Evolutionary conservation across 2,797 vertebrate species (phyloP).

Genomic region (Rhadinocentrus ornatus): DNA sequence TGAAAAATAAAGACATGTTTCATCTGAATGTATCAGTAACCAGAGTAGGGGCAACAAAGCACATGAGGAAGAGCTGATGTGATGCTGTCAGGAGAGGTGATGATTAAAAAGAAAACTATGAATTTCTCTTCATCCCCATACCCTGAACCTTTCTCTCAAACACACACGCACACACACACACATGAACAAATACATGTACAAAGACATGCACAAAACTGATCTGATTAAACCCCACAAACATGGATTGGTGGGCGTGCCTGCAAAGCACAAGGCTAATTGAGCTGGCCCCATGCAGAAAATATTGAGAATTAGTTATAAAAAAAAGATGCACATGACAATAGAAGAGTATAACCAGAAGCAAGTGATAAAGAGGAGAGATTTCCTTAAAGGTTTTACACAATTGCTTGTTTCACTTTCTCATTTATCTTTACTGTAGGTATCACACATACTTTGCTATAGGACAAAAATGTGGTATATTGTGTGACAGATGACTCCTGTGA

Average conservation of each 20-base stretch:
- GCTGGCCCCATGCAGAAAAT: constrained; percentile 62
- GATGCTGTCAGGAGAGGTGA: constrained; percentile 23
- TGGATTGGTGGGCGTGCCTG: constrained; percentile 75
- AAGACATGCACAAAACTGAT: constrained; percentile 2
- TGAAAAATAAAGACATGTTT: constrained; percentile 19
- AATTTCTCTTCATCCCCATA: constrained; percentile 38
- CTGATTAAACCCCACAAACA: constrained; percentile 79
- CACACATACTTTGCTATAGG: no score
- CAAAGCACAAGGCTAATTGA: constrained; percentile 78
- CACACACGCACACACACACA: not conserved
- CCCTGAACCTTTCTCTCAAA: constrained; percentile 17
- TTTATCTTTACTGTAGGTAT: no score
- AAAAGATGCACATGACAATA: no score
- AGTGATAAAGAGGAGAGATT: no score
- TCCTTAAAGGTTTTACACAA: no score
- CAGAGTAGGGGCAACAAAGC: constrained; percentile 3
- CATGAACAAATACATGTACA: constrained; percentile 7
- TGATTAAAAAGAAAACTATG: constrained; percentile 50
- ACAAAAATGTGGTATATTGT: no score
- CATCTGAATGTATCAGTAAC: not conserved
- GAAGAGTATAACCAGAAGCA: no score
- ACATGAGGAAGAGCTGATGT: constrained; percentile 20
- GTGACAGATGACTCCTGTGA: no score
- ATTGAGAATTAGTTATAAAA: not conserved
- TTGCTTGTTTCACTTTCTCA: no score